Percentiles rank a stretch among this genome's conserved stretches.
Conservation (phyloP, 2,797 vertebrate genomes). For the Echiichthys vipera region DNA sequence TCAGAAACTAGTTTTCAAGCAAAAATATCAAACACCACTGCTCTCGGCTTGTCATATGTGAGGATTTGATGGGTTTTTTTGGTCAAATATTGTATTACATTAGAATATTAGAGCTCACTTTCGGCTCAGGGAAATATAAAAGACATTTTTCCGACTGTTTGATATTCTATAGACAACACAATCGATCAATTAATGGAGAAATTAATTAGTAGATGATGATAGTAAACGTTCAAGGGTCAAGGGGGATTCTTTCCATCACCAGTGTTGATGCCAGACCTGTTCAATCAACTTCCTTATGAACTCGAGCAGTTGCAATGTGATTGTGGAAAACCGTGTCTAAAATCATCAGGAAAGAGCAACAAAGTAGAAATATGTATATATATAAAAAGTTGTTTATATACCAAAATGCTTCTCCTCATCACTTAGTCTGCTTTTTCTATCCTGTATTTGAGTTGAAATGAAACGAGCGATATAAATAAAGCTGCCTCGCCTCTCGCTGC, state of each 20-base stretch:
- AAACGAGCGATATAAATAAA: slow-evolving; percentile 22
- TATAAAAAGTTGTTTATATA: not conserved
- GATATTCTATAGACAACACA: not conserved
- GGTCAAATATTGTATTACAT: not conserved
- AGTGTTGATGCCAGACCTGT: no score
- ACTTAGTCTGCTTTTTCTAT: not conserved
- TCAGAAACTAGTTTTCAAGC: not conserved
- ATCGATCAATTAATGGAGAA: no score
- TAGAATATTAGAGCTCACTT: not conserved
- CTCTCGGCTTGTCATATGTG: not conserved
- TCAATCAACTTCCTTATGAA: no score
- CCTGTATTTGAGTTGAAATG: slow-evolving; percentile 13
- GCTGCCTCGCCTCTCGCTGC: not conserved
- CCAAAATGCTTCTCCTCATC: not conserved
- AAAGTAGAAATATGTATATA: not conserved
- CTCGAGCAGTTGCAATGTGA: no score
- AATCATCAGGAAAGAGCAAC: not conserved
- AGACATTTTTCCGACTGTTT: not conserved
- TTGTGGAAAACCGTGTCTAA: not conserved
- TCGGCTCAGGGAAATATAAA: not conserved
- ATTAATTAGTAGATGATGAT: no score
- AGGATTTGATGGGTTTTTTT: slow-evolving; percentile 2
- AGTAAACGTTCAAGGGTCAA: no score
- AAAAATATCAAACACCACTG: not conserved
- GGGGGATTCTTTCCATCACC: no score